These are phyloP conservation scores for Orientallactaga sibirica DNA, from an alignment of 2,797 vertebrate genomes.

Conservation along the genomic window DNA sequence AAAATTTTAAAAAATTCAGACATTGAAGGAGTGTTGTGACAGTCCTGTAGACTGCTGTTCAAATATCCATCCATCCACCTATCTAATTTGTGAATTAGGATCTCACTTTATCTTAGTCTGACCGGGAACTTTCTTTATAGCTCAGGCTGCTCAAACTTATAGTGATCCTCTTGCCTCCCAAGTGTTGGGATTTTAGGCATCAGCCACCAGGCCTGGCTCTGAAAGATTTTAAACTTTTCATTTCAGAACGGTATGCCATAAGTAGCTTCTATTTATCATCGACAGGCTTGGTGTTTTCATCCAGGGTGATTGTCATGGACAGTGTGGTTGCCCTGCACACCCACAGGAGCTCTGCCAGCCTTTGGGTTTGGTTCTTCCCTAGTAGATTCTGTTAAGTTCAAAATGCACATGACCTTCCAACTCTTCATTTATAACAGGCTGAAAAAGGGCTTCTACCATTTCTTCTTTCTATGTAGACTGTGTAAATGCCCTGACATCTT, in stretches of 20 bases:
- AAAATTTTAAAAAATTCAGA: not conserved
- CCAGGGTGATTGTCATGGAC: not conserved
- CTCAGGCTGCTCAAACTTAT: no score
- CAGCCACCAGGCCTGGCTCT: not conserved
- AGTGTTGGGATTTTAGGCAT: no score
- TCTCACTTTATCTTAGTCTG: no score
- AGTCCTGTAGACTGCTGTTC: not conserved
- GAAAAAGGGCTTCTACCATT: conserved; percentile 6
- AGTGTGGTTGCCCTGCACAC: not conserved
- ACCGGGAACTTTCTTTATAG: no score
- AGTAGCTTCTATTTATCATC: not conserved
- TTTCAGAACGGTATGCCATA: not conserved
- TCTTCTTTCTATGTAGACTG: conserved; percentile 2
- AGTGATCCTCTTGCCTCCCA: no score
- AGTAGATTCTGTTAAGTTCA: not conserved
- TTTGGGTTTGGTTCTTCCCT: not conserved
- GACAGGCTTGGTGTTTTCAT: not conserved
- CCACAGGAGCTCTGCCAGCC: not conserved
- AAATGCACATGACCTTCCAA: not conserved
- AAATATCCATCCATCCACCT: no score
- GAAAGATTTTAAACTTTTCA: not conserved
- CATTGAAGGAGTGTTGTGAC: not conserved
- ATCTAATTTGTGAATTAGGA: no score
- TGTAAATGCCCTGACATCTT: not conserved
- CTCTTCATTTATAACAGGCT: conserved; percentile 19